Conservation (phyloP, 2,797 vertebrate species). For the Pseudochromis fuscus region DNA sequence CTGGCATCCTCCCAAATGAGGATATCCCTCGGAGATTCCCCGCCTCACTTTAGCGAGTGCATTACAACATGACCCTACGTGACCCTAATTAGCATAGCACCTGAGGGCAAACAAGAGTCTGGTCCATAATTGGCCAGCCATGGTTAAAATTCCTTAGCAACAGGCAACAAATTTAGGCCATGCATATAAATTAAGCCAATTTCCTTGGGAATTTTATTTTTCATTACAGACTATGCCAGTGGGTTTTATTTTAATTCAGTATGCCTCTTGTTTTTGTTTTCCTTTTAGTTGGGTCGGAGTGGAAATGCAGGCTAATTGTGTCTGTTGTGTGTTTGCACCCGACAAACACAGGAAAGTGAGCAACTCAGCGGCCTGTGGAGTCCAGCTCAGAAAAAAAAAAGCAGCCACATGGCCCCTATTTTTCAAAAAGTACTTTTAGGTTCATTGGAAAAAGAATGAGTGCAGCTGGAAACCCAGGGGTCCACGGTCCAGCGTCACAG, state of each 20-base stretch:
- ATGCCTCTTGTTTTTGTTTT: slow-evolving; percentile 68
- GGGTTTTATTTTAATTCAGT: slow-evolving; percentile 64
- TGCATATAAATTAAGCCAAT: slow-evolving; percentile 74
- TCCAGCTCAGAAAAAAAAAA: slow-evolving; percentile 1
- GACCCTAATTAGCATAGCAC: slow-evolving; percentile 81
- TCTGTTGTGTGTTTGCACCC: slow-evolving; percentile 34
- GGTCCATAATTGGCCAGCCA: slow-evolving; percentile 71
- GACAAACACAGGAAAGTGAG: slow-evolving; percentile 42
- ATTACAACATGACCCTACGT: slow-evolving; percentile 67
- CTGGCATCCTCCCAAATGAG: slow-evolving; percentile 59
- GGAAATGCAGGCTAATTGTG: slow-evolving; percentile 44
- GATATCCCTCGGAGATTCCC: slow-evolving; percentile 62
- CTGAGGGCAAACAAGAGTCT: slow-evolving; percentile 60
- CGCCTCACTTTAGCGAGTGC: slow-evolving; percentile 69
- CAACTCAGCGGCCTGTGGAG: slow-evolving; percentile 39
- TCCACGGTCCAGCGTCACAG: slow-evolving; percentile 23
- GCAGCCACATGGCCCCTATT: slow-evolving; percentile 40
- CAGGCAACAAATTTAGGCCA: slow-evolving; percentile 74
- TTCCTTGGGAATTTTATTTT: slow-evolving; percentile 75
- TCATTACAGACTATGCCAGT: slow-evolving; percentile 55
- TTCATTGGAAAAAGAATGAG: slow-evolving; percentile 11
- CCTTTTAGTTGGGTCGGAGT: slow-evolving; percentile 37
- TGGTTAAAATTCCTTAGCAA: slow-evolving; percentile 69
- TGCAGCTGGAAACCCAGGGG: neutral
- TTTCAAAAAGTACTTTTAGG: slow-evolving; percentile 46